phyloP scores from a whole-genome alignment of 2,797 vertebrate species.

The Oceanodroma leucorhoa region DNA sequence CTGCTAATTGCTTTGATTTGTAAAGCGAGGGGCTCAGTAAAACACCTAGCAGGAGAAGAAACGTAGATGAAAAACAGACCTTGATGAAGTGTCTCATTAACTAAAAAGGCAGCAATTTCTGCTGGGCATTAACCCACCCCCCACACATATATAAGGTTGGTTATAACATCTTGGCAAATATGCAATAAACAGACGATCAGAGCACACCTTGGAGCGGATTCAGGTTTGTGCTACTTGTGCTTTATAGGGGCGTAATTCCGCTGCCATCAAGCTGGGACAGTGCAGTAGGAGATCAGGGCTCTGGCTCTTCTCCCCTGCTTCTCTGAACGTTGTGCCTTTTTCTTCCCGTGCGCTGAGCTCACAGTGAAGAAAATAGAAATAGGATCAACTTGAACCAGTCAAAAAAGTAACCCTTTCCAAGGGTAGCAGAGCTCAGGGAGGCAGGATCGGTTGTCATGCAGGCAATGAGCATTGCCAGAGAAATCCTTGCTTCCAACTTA shows the following conservation, averaged over 20 bases:
- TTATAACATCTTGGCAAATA: not conserved
- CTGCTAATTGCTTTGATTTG: constrained; percentile 31
- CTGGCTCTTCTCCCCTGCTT: not conserved
- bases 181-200: not conserved
- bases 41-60: not conserved
- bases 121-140: not conserved
- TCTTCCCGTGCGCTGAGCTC: not conserved
- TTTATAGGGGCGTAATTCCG: not conserved
- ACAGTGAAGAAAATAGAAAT: not conserved
- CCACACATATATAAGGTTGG: not conserved
- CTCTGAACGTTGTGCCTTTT: not conserved
- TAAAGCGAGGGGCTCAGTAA: not conserved
- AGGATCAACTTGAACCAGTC: not conserved
- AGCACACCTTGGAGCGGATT: not conserved
- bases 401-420: not conserved
- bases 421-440: not conserved
- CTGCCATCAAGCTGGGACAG: not conserved
- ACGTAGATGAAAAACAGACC: not conserved
- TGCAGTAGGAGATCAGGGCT: not conserved
- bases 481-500: not conserved
- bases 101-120: not conserved
- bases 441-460: not conserved
- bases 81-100: constrained; percentile 46
- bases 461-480: accelerated
- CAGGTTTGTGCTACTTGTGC: not conserved